phyloP scores from a whole-genome alignment of 2,113 vertebrate genomes.

The Ptilonorhynchus violaceus region DNA sequence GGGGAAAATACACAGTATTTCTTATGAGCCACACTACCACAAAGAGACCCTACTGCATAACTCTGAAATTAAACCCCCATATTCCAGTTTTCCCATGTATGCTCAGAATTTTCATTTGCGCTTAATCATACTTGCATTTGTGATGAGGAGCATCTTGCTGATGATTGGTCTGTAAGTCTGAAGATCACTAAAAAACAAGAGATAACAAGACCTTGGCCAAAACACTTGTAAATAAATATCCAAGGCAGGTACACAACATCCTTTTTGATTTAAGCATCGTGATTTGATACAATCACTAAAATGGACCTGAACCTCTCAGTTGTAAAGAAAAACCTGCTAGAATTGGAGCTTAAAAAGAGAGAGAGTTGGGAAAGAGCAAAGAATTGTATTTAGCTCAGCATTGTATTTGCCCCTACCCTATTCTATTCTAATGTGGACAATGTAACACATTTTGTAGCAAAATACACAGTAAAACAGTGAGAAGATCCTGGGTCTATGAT shows the following conservation, averaged over 20 bases:
- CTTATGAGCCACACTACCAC: not conserved
- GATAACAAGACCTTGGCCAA: not conserved
- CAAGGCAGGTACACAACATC: not conserved
- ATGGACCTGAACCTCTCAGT: not conserved
- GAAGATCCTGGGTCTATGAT: not conserved
- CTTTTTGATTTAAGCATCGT: not conserved
- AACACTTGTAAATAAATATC: not conserved
- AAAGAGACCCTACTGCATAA: not conserved
- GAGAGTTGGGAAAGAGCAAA: not conserved
- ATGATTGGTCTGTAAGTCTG: not conserved
- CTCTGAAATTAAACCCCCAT: not conserved
- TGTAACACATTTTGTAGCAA: not conserved
- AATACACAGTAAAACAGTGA: not conserved
- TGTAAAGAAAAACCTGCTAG: not conserved
- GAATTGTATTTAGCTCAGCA: not conserved
- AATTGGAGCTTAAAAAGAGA: not conserved
- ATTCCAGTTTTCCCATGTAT: not conserved
- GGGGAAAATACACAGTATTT: not conserved
- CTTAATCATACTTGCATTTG: not conserved
- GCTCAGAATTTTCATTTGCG: not conserved
- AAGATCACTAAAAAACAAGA: not conserved
- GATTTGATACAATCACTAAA: not conserved
- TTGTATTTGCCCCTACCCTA: not conserved
- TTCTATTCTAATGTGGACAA: not conserved
- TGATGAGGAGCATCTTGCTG: not conserved